A percentile compares a stretch with the other conserved stretches of the same genome.
These are phyloP conservation scores for Pseudobourletiella spinata DNA, from an alignment of 1,140 invertebrate species.

Conservation along the genomic window DNA sequence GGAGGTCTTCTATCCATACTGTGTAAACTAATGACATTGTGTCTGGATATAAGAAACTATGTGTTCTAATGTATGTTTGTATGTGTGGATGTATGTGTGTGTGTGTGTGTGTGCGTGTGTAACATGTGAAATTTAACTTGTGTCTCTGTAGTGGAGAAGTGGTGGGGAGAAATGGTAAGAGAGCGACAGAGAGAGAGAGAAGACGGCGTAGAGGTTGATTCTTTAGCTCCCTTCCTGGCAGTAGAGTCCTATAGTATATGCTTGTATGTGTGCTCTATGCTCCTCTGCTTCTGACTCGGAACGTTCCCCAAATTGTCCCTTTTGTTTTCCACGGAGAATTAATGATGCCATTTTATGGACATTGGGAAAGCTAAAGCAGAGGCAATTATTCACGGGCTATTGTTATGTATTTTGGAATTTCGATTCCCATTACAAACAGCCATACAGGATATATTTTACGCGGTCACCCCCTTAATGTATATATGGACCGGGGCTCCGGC, in stretches of 20 bases:
- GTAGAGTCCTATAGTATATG: not conserved
- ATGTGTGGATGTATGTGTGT: no score
- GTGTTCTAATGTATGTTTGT: no score
- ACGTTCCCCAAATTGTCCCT: conserved; percentile 14
- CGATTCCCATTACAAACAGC: conserved; percentile 11
- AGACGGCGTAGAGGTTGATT: conserved; percentile 1
- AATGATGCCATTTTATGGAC: conserved; percentile 16
- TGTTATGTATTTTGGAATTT: conserved; percentile 17
- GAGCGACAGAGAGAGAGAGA: no score
- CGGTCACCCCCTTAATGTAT: not conserved
- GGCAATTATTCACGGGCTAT: conserved; percentile 14
- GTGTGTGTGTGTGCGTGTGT: no score
- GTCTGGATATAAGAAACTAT: no score
- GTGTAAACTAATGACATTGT: no score
- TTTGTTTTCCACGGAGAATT: conserved; percentile 16
- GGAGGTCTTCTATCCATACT: no score
- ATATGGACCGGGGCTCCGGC: no score
- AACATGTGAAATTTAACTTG: no score
- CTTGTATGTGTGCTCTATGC: not conserved
- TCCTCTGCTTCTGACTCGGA: not conserved
- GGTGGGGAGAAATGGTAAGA: no score
- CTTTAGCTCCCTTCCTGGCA: not conserved
- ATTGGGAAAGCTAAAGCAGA: conserved; percentile 14
- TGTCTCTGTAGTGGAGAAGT: no score
- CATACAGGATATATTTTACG: not conserved